Evolutionary conservation across 2,797 vertebrate species (phyloP).

Genomic region (Aselliscus stoliczkanus): DNA sequence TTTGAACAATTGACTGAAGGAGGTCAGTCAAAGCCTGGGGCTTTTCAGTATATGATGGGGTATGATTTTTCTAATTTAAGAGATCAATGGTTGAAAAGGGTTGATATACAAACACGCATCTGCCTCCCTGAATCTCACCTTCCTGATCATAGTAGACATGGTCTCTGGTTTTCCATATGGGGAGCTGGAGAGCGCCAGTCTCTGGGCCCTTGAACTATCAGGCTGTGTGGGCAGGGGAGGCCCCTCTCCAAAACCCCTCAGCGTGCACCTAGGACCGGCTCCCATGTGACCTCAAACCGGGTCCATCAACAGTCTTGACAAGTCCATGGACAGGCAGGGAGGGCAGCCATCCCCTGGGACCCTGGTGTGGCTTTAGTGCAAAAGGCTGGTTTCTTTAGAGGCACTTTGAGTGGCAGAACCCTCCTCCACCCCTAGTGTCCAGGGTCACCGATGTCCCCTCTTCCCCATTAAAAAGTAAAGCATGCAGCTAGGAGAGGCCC

Average conservation of each 20-base stretch:
- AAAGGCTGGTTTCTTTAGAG: conserved; percentile 75
- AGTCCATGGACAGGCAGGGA: neutral
- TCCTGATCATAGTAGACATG: too few relatives aligned
- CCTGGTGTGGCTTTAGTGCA: conserved; percentile 75
- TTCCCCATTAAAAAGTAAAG: neutral
- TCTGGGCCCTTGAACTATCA: neutral
- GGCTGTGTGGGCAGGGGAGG: neutral
- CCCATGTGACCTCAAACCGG: neutral
- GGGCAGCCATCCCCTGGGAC: neutral
- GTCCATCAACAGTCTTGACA: neutral
- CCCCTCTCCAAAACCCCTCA: neutral
- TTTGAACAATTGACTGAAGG: too few relatives aligned
- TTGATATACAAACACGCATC: too few relatives aligned
- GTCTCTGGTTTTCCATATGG: too few relatives aligned
- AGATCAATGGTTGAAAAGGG: too few relatives aligned
- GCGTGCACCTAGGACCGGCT: conserved; percentile 5
- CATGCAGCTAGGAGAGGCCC: neutral
- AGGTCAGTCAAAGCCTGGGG: too few relatives aligned
- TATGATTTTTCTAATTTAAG: too few relatives aligned
- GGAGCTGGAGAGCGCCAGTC: too few relatives aligned
- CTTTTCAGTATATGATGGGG: too few relatives aligned
- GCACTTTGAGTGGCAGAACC: conserved; percentile 63
- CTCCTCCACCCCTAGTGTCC: neutral
- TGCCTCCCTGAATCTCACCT: too few relatives aligned
- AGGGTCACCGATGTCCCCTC: neutral